Evolutionary conservation across 2,888 invertebrate species (phyloP).

Genomic region (Calameuta pallipes): DNA sequence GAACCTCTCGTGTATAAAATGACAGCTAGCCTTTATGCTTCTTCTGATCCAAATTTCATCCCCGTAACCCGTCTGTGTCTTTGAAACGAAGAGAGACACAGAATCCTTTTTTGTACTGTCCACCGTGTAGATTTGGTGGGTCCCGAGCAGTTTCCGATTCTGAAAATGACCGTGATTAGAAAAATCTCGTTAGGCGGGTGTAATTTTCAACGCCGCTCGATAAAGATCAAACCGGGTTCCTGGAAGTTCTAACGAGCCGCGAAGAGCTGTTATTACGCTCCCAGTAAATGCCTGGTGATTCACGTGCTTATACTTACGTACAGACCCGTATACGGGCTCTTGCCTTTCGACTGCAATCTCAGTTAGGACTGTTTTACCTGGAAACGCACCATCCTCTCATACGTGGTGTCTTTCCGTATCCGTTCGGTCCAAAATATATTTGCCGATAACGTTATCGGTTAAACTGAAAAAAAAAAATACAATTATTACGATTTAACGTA

Average conservation of each 20-base stretch:
- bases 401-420: neutral
- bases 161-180: slow-evolving; percentile 47
- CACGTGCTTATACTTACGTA: slow-evolving; percentile 12
- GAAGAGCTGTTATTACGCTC: slow-evolving; percentile 42
- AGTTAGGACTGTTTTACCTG: slow-evolving; percentile 4
- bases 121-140: neutral
- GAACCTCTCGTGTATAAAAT: too few relatives aligned
- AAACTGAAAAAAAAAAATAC: neutral
- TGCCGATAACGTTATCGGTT: neutral
- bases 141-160: slow-evolving; percentile 12
- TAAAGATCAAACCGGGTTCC: slow-evolving; percentile 35
- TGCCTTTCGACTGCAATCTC: slow-evolving; percentile 1
- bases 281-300: slow-evolving; percentile 29
- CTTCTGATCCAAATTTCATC: neutral
- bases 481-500: neutral
- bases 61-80: neutral
- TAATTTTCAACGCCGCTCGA: slow-evolving; percentile 41
- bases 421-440: neutral
- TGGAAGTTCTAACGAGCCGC: slow-evolving; percentile 41
- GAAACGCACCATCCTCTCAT: neutral
- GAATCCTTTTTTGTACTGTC: neutral
- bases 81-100: neutral
- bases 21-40: neutral
- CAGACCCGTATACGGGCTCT: neutral
- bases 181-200: slow-evolving; percentile 48